Evolutionary conservation across 1,140 invertebrate species (phyloP), one percentile per base, ranked within the genome.

Genomic region (Cherax quadricarinatus): DNA sequence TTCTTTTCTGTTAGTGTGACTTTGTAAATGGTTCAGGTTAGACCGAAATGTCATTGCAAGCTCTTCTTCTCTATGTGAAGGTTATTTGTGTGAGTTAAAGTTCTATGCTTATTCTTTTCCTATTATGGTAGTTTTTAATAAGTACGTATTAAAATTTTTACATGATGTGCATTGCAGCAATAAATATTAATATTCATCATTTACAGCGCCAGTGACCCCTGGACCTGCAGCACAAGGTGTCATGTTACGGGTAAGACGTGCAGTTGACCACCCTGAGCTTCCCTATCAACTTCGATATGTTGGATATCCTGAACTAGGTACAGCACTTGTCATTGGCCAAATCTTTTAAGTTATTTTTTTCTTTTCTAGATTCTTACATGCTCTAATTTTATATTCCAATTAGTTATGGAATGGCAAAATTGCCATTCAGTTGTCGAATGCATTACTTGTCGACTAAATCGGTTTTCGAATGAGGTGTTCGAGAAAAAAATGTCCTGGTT

Each of bases 251-350:
- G 98, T 98, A 0, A 95, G 98, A 91, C 96, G 97, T 94, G 97
- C 98, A 5, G 94, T 98, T 70, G 97, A 98, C 94, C 91, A 97
- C 73, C 96, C 96, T 48, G 97, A 98, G 89, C 97, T 97, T 95
- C 97, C 97, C 3, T 98, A 97, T 96, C 98, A 99, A 94, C 95
- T 99, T 57, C 95, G 98, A 9, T 99, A 99, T 94, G 97, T 99
- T 88, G 98, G 98, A 12, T 97, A 98, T 94, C 97, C 98, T 6
- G 98, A 99, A 95, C 24, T 75, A 30, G 70, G 70, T 75, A 75
- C n/a, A 30, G 70, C 30, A 30, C n/a, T 30, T 75, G 24, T 75
- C 70, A 10, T 30, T 75, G 7, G 30, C 5, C 7, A 75, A 9
- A 75, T 75, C n/a, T 21, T 5, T 9, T 5, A 30, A 75, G n/a